Evolutionary conservation across 2,113 vertebrate genomes (phyloP), one percentile per base, ranked within the genome.

Genomic region (Cebus imitator): DNA sequence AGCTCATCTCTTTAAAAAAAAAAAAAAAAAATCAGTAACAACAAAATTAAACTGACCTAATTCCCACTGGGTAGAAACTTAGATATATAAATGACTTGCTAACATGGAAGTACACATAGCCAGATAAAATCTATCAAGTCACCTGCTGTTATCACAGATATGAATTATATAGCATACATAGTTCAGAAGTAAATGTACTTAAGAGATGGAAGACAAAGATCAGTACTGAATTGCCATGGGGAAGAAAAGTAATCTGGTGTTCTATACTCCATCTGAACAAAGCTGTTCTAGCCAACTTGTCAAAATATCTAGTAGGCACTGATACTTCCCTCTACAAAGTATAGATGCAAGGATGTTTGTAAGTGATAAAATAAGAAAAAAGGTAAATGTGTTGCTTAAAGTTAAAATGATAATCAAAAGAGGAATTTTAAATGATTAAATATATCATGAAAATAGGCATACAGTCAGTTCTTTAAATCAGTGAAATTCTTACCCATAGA

Each of bases 341-440:
- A 8, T 17, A 66, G 27, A 90, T 92, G 32, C 14, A 84, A 94
- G 82, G 4, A 64, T 81, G 57, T 81, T 82, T 78, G 30, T 57
- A 93, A 76, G 32, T 96, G 21, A 89, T 43, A 68, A 94, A 89
- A 85, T 5, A 95, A 95, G 43, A 87, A 96, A 93, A 66, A 86
- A 93, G 25, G 14, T 82, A 68, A 81, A 58, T 66, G 55, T 89
- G 55, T 27, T 94, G 40, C 79, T 90, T 96, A 57, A 95, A 75
- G 20, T 83, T 87, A 72, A 97, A 87, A 90, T 72, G 18, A 30
- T 55, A 97, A 68, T 11, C 35, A 70, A 87, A 92, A 93, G 45
- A 43, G 18, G 30, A 92, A 76, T 84, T 87, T n/a, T 40, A 57
- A 72, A 43, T 88, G 21, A 91, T 58, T 87, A 94, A 90, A 64